Conservation (phyloP, 1,140 invertebrate species). For the roundworm (Caenorhabditis elegans) region DNA sequence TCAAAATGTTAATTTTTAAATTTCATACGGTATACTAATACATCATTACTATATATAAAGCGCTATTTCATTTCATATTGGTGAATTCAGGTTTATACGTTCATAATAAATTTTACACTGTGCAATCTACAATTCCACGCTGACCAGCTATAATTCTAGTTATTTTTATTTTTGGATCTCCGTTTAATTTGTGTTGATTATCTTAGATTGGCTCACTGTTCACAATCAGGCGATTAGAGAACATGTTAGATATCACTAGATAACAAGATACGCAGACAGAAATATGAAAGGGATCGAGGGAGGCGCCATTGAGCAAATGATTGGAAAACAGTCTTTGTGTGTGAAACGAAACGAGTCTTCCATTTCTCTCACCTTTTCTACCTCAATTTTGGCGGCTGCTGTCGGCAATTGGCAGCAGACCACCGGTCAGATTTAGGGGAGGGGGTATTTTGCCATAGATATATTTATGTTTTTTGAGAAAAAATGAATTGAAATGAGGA, state of each 20-base stretch:
- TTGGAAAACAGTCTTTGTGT: slow-evolving; percentile 21
- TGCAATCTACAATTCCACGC: too few species aligned
- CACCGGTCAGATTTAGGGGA: background rate
- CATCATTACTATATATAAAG: too few species aligned
- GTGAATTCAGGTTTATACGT: too few species aligned
- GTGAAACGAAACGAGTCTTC: slow-evolving; percentile 19
- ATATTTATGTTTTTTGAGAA: slow-evolving; percentile 9
- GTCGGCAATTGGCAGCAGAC: background rate
- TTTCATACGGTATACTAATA: too few species aligned
- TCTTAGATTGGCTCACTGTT: background rate
- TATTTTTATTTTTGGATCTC: background rate
- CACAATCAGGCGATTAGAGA: background rate
- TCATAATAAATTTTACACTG: too few species aligned
- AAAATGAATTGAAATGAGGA: background rate
- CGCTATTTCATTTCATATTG: too few species aligned
- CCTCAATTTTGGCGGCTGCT: background rate
- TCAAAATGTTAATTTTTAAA: too few species aligned
- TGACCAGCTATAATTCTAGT: too few species aligned
- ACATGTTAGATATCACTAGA: background rate
- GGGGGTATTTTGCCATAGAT: background rate
- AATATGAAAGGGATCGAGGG: background rate
- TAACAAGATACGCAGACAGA: background rate
- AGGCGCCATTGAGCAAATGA: background rate
- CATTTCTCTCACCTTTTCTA: background rate
- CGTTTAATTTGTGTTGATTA: background rate